Evolutionary conservation across 2,888 invertebrate species (phyloP).

Genomic region (Dynastes grantii): DNA sequence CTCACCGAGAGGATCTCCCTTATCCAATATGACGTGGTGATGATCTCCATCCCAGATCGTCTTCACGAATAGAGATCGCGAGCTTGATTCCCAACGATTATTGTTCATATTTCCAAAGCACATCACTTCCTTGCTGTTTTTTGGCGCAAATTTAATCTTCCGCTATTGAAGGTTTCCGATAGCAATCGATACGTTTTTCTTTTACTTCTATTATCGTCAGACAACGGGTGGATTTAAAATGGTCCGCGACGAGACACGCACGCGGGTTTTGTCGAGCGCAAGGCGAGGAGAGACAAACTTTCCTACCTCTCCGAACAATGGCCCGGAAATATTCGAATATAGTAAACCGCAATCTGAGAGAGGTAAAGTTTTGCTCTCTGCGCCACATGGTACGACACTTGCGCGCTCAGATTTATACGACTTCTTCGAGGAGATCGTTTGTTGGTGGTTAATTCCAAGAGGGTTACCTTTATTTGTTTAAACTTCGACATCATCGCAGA

Average conservation of each 20-base stretch:
- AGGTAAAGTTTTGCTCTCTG: constrained; percentile 25
- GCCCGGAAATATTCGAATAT: constrained; percentile 62
- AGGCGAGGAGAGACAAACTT: constrained; percentile 55
- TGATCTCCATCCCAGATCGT: constrained; percentile 82
- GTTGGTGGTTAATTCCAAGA: neutral
- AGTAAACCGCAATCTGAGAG: constrained; percentile 57
- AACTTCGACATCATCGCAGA: too few species aligned
- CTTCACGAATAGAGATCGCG: constrained; percentile 73
- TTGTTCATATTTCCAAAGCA: constrained; percentile 20
- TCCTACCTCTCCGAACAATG: constrained; percentile 62
- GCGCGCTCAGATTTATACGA: constrained; percentile 1
- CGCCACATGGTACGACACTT: constrained; percentile 45
- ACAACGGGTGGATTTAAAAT: constrained; percentile 1
- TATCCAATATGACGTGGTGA: constrained; percentile 78
- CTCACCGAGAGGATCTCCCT: constrained; percentile 73
- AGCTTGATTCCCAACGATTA: constrained; percentile 74
- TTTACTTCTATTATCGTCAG: constrained; percentile 5
- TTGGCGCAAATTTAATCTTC: neutral
- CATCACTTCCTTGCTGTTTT: constrained; percentile 22
- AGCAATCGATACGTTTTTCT: constrained; percentile 31
- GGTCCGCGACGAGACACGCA: constrained; percentile 29
- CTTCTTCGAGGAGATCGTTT: neutral
- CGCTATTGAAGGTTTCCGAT: neutral
- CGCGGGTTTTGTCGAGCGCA: constrained; percentile 33
- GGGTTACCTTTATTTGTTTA: neutral